phyloP scores from a whole-genome alignment of 2,797 vertebrate genomes.

The Philypnodon macrostomus region DNA sequence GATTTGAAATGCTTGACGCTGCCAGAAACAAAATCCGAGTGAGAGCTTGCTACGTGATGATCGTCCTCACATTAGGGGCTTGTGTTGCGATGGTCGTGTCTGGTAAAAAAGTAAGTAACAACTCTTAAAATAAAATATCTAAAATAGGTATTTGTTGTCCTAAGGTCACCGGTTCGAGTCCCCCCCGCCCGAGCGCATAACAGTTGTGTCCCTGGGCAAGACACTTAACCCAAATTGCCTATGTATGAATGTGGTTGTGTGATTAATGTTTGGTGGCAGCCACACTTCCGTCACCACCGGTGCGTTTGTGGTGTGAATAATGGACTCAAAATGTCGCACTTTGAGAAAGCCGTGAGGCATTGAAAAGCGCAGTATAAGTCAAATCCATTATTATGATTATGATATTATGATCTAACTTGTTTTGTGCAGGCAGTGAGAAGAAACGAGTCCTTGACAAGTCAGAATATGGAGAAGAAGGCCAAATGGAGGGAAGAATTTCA shows the following conservation, averaged over 20 bases:
- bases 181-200: too few species aligned
- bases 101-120: constrained; percentile 86
- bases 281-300: neutral
- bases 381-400: neutral
- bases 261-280: too few species aligned
- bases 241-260: too few species aligned
- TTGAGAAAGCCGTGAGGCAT: too few species aligned
- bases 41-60: constrained; percentile 86
- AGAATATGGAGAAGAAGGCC: constrained; percentile 88
- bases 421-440: constrained; percentile 75
- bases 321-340: too few species aligned
- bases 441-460: constrained; percentile 73
- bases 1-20: constrained; percentile 83
- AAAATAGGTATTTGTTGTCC: neutral
- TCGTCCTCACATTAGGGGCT: constrained; percentile 75
- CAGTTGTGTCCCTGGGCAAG: too few species aligned
- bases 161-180: too few species aligned
- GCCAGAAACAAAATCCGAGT: constrained; percentile 85
- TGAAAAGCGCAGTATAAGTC: too few species aligned
- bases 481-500: constrained; percentile 73
- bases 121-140: neutral
- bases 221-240: too few species aligned
- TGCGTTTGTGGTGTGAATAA: too few species aligned
- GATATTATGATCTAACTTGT: neutral
- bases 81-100: constrained; percentile 78